Percentiles rank a stretch among this genome's conserved stretches.
Conservation (phyloP, 2,113 vertebrate genomes). For the Solenodon paradoxus region DNA sequence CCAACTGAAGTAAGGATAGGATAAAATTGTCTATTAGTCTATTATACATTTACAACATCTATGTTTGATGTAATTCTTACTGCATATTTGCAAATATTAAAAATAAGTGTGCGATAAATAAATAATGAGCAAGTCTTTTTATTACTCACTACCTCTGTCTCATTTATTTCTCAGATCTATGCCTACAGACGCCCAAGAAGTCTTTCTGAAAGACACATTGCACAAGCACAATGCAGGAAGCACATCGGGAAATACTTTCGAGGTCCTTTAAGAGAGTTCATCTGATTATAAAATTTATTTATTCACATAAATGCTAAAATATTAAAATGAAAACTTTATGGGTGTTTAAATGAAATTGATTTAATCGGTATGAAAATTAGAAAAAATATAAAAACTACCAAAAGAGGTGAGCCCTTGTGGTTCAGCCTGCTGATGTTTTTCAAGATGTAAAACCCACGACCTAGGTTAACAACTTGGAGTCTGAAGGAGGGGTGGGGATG, state of each 20-base stretch:
- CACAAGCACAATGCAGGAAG: neutral
- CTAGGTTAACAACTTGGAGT: no score
- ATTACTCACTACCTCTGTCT: neutral
- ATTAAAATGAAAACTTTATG: neutral
- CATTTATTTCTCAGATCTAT: neutral
- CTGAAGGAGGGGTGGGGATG: no score
- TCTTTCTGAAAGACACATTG: neutral
- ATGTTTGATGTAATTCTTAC: neutral
- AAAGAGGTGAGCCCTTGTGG: no score
- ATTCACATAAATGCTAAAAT: slow-evolving; percentile 20
- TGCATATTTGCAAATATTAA: neutral
- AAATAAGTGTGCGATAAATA: slow-evolving; percentile 12
- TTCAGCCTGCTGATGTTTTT: no score
- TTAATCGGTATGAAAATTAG: neutral
- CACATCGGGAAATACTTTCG: neutral
- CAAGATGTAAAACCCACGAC: no score
- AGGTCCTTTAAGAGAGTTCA: neutral
- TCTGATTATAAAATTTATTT: neutral
- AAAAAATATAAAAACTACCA: no score
- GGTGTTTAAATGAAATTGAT: slow-evolving; percentile 21
- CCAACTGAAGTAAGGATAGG: neutral
- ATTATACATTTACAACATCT: neutral
- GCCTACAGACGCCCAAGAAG: neutral
- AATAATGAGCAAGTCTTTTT: neutral
- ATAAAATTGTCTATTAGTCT: neutral